Conservation (phyloP, 1,140 invertebrate genomes). For the Phymorhynchus buccinoides region DNA sequence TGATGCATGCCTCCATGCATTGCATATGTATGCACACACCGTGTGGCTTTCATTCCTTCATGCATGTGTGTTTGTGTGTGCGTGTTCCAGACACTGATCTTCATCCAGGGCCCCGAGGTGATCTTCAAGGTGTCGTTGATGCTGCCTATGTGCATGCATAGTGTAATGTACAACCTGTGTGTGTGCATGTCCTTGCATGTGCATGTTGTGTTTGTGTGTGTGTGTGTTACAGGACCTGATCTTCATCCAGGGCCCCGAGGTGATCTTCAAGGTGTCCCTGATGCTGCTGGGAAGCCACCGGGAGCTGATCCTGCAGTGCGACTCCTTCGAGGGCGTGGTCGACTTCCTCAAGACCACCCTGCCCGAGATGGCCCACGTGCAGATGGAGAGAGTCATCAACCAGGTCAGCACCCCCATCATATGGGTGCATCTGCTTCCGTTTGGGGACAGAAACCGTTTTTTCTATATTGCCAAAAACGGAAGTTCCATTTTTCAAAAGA, state of each 20-base stretch:
- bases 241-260: conserved; percentile 89
- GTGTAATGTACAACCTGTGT: background rate
- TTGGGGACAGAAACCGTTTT: too few relatives aligned
- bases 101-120: conserved; percentile 89
- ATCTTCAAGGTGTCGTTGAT: conserved; percentile 91
- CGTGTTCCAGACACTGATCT: conserved; percentile 85
- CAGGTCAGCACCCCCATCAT: too few relatives aligned
- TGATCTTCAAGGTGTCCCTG: conserved; percentile 91
- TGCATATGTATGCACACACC: too few relatives aligned
- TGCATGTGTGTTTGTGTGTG: background rate
- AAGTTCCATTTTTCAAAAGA: too few relatives aligned
- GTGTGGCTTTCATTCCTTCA: background rate
- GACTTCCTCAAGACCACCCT: conserved; percentile 87
- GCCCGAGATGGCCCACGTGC: conserved; percentile 73
- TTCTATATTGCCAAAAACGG: too few relatives aligned
- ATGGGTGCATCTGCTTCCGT: too few relatives aligned
- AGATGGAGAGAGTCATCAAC: conserved; percentile 82
- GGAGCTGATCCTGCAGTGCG: conserved; percentile 85
- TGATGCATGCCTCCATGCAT: too few relatives aligned
- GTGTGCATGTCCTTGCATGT: background rate
- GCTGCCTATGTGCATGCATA: conserved; percentile 72
- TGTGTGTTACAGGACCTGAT: conserved; percentile 83
- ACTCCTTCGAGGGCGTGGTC: conserved; percentile 93
- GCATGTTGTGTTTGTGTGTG: too few relatives aligned
- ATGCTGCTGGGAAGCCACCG: conserved; percentile 88